Conservation (phyloP, 2,888 invertebrate genomes). For the Thyatira batis region DNA sequence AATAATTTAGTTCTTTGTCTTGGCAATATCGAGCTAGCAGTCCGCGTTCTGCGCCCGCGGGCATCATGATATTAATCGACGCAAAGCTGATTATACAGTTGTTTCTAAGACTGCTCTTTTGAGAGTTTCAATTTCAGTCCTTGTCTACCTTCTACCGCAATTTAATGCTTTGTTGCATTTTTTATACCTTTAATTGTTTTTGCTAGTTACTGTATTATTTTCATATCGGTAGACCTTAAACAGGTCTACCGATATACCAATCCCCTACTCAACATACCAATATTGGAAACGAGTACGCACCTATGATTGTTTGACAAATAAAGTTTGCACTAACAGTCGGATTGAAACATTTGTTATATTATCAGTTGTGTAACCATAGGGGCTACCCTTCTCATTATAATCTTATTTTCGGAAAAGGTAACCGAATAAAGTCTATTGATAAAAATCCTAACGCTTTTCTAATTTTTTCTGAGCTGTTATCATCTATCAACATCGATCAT, state of each 20-base stretch:
- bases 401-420: neutral
- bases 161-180: constrained; percentile 18
- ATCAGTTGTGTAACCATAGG: neutral
- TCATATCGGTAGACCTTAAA: too few species aligned
- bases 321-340: neutral
- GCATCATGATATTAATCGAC: constrained; percentile 75
- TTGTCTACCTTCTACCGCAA: constrained; percentile 28
- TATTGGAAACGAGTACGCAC: too few species aligned
- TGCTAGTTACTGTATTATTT: neutral
- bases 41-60: constrained; percentile 49
- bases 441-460: neutral
- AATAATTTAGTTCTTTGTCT: constrained; percentile 78
- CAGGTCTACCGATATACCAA: too few species aligned
- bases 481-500: too few species aligned
- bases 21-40: constrained; percentile 67
- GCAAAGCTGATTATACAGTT: constrained; percentile 76
- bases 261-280: too few species aligned
- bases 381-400: neutral
- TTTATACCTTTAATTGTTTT: neutral
- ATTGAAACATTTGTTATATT: neutral
- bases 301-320: neutral
- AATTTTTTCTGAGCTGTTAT: too few species aligned
- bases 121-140: constrained; percentile 52
- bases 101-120: constrained; percentile 58
- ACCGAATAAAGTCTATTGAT: neutral